phyloP scores from a whole-genome alignment of 1,140 invertebrate genomes.

The Belonocnema kinseyi region DNA sequence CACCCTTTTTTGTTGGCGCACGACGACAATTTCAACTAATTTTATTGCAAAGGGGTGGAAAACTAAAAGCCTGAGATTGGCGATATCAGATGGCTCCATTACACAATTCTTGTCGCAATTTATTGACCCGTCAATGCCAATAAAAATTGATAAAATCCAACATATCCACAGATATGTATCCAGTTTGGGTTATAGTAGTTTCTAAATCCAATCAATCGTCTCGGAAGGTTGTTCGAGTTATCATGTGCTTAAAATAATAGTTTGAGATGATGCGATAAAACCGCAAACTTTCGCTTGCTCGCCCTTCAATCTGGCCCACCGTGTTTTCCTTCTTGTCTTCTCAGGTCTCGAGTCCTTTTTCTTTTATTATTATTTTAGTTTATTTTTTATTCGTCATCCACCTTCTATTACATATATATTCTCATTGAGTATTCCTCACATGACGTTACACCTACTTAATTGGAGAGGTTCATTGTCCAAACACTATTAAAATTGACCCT shows the following conservation, averaged over 20 bases:
- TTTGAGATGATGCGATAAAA: conserved; percentile 18
- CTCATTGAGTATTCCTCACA: conserved; percentile 10
- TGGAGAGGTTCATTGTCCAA: conserved; percentile 42
- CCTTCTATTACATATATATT: background rate
- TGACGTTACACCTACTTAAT: conserved; percentile 38
- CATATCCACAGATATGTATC: background rate
- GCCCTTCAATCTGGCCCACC: conserved; percentile 4
- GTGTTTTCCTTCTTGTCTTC: background rate
- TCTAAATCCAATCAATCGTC: background rate
- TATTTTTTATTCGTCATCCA: conserved; percentile 10
- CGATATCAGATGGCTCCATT: too few species aligned
- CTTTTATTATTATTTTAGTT: background rate
- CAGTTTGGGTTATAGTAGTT: background rate
- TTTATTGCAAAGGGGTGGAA: too few species aligned
- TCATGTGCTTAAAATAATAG: conserved; percentile 1
- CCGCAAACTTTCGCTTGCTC: background rate
- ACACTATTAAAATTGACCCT: conserved; percentile 45
- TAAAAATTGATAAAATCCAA: too few species aligned
- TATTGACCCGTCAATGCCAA: too few species aligned
- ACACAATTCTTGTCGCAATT: too few species aligned
- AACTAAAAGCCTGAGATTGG: too few species aligned
- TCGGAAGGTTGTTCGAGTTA: too few species aligned
- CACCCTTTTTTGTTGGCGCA: too few species aligned
- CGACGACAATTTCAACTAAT: too few species aligned
- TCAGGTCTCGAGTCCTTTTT: background rate